Evolutionary conservation across 2,888 invertebrate genomes (phyloP).

Genomic region (Leptinotarsa tumamoca): DNA sequence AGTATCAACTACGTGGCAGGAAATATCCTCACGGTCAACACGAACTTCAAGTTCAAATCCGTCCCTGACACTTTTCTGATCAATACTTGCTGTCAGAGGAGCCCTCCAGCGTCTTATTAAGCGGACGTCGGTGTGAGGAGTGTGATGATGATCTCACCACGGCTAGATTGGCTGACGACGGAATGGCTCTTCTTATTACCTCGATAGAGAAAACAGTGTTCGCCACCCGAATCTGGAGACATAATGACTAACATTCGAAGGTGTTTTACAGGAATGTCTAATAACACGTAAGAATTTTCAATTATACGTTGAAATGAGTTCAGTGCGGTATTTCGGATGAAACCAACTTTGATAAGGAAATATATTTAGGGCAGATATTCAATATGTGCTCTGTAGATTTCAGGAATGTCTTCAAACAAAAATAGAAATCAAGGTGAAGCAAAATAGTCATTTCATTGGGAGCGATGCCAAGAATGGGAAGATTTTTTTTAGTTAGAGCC

Average conservation of each 20-base stretch:
- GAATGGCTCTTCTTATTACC: constrained; percentile 46
- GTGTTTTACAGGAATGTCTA: constrained; percentile 2
- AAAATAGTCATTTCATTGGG: no score
- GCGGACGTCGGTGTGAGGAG: constrained; percentile 54
- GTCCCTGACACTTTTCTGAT: constrained; percentile 53
- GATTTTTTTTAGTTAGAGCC: no score
- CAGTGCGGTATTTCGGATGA: background rate
- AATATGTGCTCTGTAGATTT: no score
- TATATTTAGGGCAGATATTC: background rate
- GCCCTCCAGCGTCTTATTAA: constrained; percentile 59
- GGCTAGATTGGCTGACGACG: constrained; percentile 46
- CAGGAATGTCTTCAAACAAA: no score
- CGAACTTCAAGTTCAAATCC: constrained; percentile 22
- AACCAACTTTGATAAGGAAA: background rate
- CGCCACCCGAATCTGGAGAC: constrained; percentile 33
- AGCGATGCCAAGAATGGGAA: no score
- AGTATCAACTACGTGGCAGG: no score
- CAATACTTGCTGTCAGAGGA: constrained; percentile 59
- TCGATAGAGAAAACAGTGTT: constrained; percentile 39
- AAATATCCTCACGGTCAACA: no score
- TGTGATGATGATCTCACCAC: constrained; percentile 57
- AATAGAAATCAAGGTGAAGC: no score
- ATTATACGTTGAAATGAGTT: constrained; percentile 3
- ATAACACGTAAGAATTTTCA: background rate
- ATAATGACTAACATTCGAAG: constrained; percentile 29